These are phyloP conservation scores for Lepus americanus DNA, from an alignment of 2,113 vertebrate genomes.

Conservation along the genomic window DNA sequence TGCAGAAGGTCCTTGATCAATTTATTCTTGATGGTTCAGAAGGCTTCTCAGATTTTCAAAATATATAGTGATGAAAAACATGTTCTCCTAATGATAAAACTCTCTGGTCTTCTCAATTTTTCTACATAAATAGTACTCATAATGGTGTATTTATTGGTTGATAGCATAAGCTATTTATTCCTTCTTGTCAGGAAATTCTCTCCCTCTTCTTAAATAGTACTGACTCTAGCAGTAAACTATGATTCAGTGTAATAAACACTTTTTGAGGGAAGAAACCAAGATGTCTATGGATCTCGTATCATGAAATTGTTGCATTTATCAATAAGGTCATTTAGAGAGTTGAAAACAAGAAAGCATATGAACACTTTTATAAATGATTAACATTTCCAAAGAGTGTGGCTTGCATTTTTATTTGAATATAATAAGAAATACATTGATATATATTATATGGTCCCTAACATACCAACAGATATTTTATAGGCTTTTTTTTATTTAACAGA, in stretches of 20 bases:
- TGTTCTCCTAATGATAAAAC: conserved; percentile 44
- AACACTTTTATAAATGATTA: background rate
- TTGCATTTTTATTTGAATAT: conserved; percentile 8
- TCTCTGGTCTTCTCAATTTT: conserved; percentile 60
- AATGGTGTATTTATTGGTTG: background rate
- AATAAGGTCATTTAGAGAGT: background rate
- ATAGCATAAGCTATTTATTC: conserved; percentile 45
- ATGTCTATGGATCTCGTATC: background rate
- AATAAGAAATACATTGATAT: background rate
- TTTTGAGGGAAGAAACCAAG: background rate
- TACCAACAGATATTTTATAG: background rate
- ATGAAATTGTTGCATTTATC: background rate
- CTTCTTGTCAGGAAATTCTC: conserved; percentile 34
- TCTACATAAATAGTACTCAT: conserved; percentile 9
- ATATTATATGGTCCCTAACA: background rate
- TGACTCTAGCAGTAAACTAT: background rate
- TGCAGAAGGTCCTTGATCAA: conserved; percentile 3
- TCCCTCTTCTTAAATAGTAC: background rate
- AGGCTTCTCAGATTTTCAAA: conserved; percentile 67
- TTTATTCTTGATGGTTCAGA: conserved; percentile 29
- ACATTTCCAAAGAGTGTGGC: background rate
- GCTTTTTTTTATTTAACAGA: no score
- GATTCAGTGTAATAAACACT: background rate
- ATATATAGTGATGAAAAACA: conserved; percentile 70
- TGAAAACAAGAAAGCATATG: background rate